Evolutionary conservation across 2,113 vertebrate species (phyloP), one percentile per base, ranked within the genome.

Genomic region (Macquaria ambigua): DNA sequence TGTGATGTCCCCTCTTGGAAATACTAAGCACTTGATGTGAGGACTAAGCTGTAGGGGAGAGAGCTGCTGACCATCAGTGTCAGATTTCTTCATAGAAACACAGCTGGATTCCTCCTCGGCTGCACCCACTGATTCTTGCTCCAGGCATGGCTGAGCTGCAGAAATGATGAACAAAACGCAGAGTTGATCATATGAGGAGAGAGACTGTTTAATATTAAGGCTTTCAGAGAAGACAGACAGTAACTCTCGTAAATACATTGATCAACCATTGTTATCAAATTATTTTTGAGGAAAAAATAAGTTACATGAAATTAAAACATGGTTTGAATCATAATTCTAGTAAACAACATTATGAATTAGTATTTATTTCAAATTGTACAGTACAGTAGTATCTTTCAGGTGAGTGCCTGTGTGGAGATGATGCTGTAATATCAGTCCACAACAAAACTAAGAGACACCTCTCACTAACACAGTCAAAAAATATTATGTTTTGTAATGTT

Each of bases 21-120:
- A 99, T 63, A 98, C 97, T 14, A 97, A 96, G 79, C 98, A 99
- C 86, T 90, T 96, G 78, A 99, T 96, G 86, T 96, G 96, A 11
- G 96, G 92, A 85, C 91, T 95, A 48, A 95, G 85, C 69, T 52
- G n/a, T 8, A 1, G 48, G 37, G 53, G 58, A 39, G 86, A 16
- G 0, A 18, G 6, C 16, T 52, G 74, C 46, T 83, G 77, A 62
- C 2, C 8, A 20, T 63, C 63, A 52, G 0, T 0, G 1, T 72
- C 80, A 31, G 41, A 56, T 50, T 37, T 74, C 25, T 66, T 66
- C n/a, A 9, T 1, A n/a, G 69, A 76, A 75, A 31, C 55, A 31
- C 39, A 16, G 7, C 18, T 50, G 41, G 72, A 64, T 11, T 78
- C 72, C 14, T 71, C 58, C 37, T 77, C 11, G 1, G 39, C 15